phyloP scores from a whole-genome alignment of 2,888 invertebrate genomes.

The Caenorhabditis becei region DNA sequence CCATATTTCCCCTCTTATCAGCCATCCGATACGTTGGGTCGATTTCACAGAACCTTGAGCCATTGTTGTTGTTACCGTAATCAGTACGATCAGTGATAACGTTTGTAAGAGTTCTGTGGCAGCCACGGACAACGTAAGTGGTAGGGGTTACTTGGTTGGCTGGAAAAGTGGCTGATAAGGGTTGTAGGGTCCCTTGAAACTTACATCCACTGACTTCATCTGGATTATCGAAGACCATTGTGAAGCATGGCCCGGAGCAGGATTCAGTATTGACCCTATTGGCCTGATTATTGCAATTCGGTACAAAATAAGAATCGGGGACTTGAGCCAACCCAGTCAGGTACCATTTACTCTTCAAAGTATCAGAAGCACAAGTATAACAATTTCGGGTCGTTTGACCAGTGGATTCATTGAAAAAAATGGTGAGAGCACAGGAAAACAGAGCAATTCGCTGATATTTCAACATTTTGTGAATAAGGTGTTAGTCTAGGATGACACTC shows the following conservation, averaged over 20 bases:
- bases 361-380: conserved; percentile 36
- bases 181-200: neutral
- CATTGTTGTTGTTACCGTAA: neutral
- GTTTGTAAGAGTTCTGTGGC: conserved; percentile 65
- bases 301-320: conserved; percentile 40
- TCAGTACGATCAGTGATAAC: conserved; percentile 29
- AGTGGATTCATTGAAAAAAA: neutral
- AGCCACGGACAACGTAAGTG: conserved; percentile 60
- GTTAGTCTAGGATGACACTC: conserved; percentile 22
- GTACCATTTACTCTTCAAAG: conserved; percentile 61
- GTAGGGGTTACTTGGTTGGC: conserved; percentile 12
- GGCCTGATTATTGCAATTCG: conserved; percentile 19
- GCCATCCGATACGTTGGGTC: conserved; percentile 62
- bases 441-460: conserved; percentile 1
- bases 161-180: conserved; percentile 10
- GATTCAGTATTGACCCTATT: conserved; percentile 24
- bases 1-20: conserved; percentile 49
- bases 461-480: neutral
- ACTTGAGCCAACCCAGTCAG: conserved; percentile 67
- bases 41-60: conserved; percentile 57
- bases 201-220: conserved; percentile 33
- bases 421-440: conserved; percentile 1
- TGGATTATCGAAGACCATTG: conserved; percentile 67
- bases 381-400: conserved; percentile 35
- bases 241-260: conserved; percentile 69